These are phyloP conservation scores for Gallinago nigripennis DNA, from an alignment of 2,797 vertebrate genomes.

Conservation along the genomic window DNA sequence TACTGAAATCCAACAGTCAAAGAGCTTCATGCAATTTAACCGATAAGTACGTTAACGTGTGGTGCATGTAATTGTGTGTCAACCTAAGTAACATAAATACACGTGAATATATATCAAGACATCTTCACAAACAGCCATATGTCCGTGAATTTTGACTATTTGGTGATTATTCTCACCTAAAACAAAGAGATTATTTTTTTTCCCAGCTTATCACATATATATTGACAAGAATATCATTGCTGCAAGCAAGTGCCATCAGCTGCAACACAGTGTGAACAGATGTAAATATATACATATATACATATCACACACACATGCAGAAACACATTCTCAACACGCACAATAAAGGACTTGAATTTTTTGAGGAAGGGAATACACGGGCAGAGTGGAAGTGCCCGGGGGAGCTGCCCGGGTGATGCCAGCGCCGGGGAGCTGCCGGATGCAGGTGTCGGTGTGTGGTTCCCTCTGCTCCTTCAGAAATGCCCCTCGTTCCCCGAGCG, in stretches of 20 bases:
- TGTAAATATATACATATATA: fast-evolving
- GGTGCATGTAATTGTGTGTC: not conserved
- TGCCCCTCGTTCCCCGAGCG: not conserved
- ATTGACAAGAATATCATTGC: not conserved
- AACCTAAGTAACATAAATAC: not conserved
- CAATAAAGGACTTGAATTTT: not conserved
- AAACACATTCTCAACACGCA: fast-evolving
- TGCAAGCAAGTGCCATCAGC: not conserved
- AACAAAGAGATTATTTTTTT: not conserved
- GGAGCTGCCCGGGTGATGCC: fast-evolving
- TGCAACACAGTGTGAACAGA: fast-evolving
- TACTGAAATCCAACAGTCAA: not conserved
- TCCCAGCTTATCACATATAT: not conserved
- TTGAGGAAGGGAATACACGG: not conserved
- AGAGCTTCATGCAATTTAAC: not conserved
- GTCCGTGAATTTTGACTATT: not conserved
- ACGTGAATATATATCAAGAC: fast-evolving
- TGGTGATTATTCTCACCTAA: not conserved
- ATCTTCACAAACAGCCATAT: fast-evolving
- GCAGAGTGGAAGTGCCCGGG: not conserved
- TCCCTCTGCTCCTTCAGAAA: not conserved
- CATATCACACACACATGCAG: fast-evolving
- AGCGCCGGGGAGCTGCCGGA: fast-evolving
- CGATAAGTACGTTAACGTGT: not conserved
- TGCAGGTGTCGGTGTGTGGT: not conserved